Evolutionary conservation across 2,888 invertebrate species (phyloP), one percentile per base, ranked within the genome.

Genomic region (Plutella xylostella): DNA sequence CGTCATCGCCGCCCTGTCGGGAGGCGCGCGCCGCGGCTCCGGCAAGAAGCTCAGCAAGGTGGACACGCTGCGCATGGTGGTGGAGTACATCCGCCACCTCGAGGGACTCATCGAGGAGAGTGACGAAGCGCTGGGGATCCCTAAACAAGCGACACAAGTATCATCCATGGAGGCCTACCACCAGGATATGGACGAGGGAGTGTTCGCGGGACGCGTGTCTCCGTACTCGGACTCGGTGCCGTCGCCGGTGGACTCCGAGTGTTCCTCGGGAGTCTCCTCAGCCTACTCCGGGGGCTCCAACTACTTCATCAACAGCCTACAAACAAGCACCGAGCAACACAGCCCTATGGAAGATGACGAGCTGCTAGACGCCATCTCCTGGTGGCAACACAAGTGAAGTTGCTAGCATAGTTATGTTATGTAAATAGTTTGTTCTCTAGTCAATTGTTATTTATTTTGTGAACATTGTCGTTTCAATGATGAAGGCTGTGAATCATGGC

Each of bases 21-120:
- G 87, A 15, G 84, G 84, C n/a, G 86, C 89, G 0, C 88, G 91
- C 0, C 86, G 93, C 38, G 91, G 92, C 9, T 91, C 91, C 34
- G 91, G 90, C 53, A 94, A 94, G 68, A 94, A 95, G 63, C 85
- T 94, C 1, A 92, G 92, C 64, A 95, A 95, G 83, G 94, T 95
- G n/a, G 96, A 96, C 65, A 96, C 96, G 0, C 76, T 96, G 4
- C 85, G 90, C 51, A 89, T 95, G 80, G 96, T 96, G 0, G 94
- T 96, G 6, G 94, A 96, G 68, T 96, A 96, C 65, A 96, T 96
- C 55, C 87, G 91, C 48, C 90, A 93, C 54, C 80, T 96, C 45
- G 90, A 95, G 63, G 88, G 88, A 53, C 71, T 95, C 54, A 82
- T 96, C 34, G 90, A 91, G 25, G 90, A 91, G 52, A 88, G 89